Percentiles rank a stretch among this genome's conserved stretches.
Conservation (phyloP, 2,888 invertebrate species). For the Seira sanloemensis region DNA sequence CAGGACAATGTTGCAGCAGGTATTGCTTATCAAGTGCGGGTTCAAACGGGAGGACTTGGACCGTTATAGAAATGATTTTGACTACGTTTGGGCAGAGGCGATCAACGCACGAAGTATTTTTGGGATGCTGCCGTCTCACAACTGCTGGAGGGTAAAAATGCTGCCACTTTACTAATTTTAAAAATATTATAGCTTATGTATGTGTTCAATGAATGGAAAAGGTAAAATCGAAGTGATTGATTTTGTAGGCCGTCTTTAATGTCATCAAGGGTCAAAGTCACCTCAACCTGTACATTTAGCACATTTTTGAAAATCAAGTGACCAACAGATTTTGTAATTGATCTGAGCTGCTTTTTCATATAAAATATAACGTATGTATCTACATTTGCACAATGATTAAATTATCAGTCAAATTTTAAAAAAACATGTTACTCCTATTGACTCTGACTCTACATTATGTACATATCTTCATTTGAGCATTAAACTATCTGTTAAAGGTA, state of each 20-base stretch:
- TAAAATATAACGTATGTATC: too few species aligned
- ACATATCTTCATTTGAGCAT: too few species aligned
- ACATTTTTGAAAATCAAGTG: background rate
- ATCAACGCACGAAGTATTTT: background rate
- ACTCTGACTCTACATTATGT: background rate
- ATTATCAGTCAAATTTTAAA: background rate
- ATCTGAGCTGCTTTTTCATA: too few species aligned
- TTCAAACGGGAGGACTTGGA: background rate
- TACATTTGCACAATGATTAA: background rate
- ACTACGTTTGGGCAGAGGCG: slow-evolving; percentile 13
- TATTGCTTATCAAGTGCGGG: slow-evolving; percentile 11
- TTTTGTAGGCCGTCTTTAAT: slow-evolving; percentile 26
- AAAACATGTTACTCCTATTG: background rate
- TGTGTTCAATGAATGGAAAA: too few species aligned
- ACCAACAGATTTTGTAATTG: too few species aligned
- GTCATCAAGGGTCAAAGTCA: slow-evolving; percentile 30
- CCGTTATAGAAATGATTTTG: slow-evolving; percentile 16
- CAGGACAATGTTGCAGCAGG: background rate
- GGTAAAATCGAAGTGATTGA: too few species aligned
- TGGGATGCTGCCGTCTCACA: slow-evolving; percentile 20
- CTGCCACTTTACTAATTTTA: too few species aligned
- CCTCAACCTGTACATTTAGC: slow-evolving; percentile 27
- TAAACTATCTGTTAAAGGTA: too few species aligned
- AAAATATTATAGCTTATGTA: too few species aligned
- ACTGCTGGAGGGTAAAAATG: slow-evolving; percentile 38